A percentile compares a stretch with the other conserved stretches of the same genome.
Conservation (phyloP, 2,113 vertebrate genomes). For the Megaceryle maxima region DNA sequence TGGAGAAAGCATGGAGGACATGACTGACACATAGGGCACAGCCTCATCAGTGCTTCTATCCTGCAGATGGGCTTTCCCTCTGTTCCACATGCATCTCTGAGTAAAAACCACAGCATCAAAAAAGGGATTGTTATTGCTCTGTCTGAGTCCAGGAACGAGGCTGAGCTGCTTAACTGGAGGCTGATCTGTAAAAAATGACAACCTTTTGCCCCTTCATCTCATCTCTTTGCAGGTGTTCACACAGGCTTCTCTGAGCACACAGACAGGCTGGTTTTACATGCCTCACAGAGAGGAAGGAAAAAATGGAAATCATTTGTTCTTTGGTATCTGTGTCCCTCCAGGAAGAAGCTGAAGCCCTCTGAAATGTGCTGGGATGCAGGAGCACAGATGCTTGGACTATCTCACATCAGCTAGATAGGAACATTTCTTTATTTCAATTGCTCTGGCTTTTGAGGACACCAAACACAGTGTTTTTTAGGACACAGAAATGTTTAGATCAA, state of each 20-base stretch:
- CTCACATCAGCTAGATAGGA: background rate
- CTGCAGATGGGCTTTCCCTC: background rate
- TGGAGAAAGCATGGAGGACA: background rate
- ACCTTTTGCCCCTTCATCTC: background rate
- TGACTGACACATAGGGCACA: background rate
- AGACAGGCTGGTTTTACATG: background rate
- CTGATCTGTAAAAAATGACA: background rate
- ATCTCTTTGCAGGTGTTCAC: background rate
- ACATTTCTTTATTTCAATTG: background rate
- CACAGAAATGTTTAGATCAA: background rate
- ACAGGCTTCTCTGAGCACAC: background rate
- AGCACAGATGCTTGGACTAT: background rate
- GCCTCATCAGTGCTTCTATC: background rate
- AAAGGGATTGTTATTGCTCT: background rate
- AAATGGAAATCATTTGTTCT: background rate
- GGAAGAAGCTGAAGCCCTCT: background rate
- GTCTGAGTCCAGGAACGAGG: background rate
- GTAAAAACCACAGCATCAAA: fast-evolving
- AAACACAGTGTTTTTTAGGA: background rate
- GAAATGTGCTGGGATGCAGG: background rate
- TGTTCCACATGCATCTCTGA: background rate
- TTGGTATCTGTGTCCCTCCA: background rate
- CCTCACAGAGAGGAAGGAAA: background rate
- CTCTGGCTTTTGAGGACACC: background rate
- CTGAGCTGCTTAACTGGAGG: background rate